Percentiles rank a stretch among this genome's conserved stretches.
These are phyloP conservation scores for Zhuqinia jingwanae DNA, from an alignment of 2,888 invertebrate genomes.

Conservation along the genomic window DNA sequence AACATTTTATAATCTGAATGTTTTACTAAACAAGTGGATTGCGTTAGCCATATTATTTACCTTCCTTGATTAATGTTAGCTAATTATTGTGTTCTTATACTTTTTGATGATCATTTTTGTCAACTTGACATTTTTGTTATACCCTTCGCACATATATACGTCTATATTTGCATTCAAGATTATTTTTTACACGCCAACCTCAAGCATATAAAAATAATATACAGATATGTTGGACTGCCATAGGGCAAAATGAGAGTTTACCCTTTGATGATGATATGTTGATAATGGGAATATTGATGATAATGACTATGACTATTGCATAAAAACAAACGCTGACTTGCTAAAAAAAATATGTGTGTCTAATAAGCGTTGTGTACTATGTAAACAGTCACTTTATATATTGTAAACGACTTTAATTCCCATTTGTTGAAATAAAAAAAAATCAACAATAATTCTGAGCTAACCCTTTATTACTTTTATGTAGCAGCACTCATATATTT, in stretches of 20 bases:
- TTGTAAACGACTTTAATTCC: constrained; percentile 12
- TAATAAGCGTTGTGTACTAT: not conserved
- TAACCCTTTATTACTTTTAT: not conserved
- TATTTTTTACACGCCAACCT: too few relatives aligned
- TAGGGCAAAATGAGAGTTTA: constrained; percentile 47
- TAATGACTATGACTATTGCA: constrained; percentile 1
- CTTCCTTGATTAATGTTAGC: constrained; percentile 52
- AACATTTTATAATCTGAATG: too few relatives aligned
- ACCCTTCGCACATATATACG: not conserved
- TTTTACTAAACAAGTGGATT: constrained; percentile 6
- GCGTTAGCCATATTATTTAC: constrained; percentile 2
- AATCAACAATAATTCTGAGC: not conserved
- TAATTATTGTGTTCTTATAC: constrained; percentile 44
- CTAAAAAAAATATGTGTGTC: not conserved
- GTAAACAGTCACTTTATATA: constrained; percentile 50
- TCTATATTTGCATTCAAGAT: not conserved
- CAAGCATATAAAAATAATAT: not conserved
- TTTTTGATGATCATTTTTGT: constrained; percentile 49
- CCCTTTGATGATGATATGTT: not conserved
- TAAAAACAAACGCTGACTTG: constrained; percentile 24
- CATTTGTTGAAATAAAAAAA: constrained; percentile 2
- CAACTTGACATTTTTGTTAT: constrained; percentile 43
- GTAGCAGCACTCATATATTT: not conserved
- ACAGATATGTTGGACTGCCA: constrained; percentile 45
- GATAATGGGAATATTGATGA: not conserved